Evolutionary conservation across 2,113 vertebrate species (phyloP).

Genomic region (Cebus imitator): DNA sequence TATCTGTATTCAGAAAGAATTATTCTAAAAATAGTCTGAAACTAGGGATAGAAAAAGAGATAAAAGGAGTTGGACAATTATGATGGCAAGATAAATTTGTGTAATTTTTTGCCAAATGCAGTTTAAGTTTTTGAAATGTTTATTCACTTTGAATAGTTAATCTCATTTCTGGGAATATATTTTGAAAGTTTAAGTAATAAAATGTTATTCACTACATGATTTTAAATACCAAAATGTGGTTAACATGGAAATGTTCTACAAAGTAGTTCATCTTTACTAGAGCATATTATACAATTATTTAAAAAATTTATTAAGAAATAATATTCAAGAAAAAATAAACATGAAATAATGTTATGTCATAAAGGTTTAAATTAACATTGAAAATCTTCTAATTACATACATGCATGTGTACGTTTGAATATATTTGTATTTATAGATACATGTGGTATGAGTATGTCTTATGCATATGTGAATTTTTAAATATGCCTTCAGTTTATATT

Average conservation of each 20-base stretch:
- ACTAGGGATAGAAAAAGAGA: background rate
- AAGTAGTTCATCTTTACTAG: background rate
- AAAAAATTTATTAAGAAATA: background rate
- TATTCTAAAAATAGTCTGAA: background rate
- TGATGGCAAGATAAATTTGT: background rate
- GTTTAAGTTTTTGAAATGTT: background rate
- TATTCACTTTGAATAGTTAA: background rate
- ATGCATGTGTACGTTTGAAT: background rate
- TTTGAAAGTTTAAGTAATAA: background rate
- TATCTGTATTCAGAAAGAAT: background rate
- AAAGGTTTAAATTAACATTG: background rate
- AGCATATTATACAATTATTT: background rate
- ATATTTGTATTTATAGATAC: background rate
- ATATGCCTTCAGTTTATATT: background rate
- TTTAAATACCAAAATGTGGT: background rate
- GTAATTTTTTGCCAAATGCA: background rate
- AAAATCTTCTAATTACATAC: background rate
- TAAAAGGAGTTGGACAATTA: background rate
- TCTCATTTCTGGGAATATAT: background rate
- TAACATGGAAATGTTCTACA: background rate
- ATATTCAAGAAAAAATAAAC: background rate
- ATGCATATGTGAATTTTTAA: background rate
- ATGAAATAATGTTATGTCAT: background rate
- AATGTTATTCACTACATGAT: background rate
- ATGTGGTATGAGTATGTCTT: background rate